Percentiles rank a stretch among this genome's conserved stretches.
Evolutionary conservation across 1,140 invertebrate genomes (phyloP).

Genomic region (Coenobita brevimanus): DNA sequence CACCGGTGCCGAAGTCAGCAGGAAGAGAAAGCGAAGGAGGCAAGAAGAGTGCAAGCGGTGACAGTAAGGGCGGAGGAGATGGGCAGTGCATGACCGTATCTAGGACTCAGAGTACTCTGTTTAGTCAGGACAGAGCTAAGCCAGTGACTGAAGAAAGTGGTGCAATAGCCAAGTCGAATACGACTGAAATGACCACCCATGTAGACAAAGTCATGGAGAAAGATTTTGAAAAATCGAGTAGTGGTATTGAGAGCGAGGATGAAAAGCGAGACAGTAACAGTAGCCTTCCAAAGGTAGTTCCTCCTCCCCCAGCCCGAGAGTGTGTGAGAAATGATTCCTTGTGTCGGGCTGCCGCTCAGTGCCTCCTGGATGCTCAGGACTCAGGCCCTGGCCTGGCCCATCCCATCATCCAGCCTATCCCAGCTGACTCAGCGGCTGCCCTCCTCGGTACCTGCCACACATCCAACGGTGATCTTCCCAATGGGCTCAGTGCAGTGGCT

Average conservation of each 20-base stretch:
- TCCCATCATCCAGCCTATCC: conserved; percentile 48
- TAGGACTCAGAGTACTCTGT: conserved; percentile 82
- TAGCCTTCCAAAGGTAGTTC: conserved; percentile 45
- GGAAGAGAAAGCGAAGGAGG: conserved; percentile 44
- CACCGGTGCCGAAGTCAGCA: conserved; percentile 16
- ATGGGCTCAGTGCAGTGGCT: not conserved
- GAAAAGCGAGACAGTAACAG: conserved; percentile 36
- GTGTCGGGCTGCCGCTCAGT: not conserved
- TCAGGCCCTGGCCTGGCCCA: not conserved
- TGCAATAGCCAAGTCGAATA: not conserved
- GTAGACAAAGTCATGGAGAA: conserved; percentile 71
- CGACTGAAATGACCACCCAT: not conserved
- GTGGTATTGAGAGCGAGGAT: conserved; percentile 52
- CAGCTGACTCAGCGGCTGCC: conserved; percentile 48
- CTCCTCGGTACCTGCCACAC: conserved; percentile 20
- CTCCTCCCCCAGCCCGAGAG: not conserved
- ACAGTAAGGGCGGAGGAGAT: not conserved
- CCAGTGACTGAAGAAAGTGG: conserved; percentile 22
- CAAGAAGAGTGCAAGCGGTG: conserved; percentile 80
- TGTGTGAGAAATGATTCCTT: not conserved
- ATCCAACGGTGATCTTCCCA: not conserved
- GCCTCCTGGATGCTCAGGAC: conserved; percentile 35
- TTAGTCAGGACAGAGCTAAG: conserved; percentile 83
- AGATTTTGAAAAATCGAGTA: conserved; percentile 59
- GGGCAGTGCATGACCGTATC: conserved; percentile 79